phyloP scores from a whole-genome alignment of 2,888 invertebrate species.

The Myopa testacea region DNA sequence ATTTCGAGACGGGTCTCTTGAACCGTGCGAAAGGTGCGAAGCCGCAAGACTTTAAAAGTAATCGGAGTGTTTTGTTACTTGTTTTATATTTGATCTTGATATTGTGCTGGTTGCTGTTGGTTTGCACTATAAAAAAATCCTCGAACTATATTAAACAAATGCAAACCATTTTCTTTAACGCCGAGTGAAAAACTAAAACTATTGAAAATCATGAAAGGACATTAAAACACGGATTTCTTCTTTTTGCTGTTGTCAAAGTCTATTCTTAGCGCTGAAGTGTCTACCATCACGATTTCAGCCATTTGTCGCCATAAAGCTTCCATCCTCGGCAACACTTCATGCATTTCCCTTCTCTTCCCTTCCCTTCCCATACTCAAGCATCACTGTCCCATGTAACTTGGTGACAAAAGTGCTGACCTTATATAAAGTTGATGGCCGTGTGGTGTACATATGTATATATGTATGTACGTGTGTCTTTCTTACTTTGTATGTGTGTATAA shows the following conservation, averaged over 20 bases:
- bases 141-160: too few relatives aligned
- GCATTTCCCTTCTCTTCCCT: neutral
- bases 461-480: neutral
- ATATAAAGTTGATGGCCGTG: neutral
- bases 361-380: neutral
- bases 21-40: neutral
- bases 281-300: too few relatives aligned
- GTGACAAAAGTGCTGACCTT: constrained; percentile 3
- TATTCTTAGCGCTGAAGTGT: too few relatives aligned
- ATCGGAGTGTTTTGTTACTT: constrained; percentile 1
- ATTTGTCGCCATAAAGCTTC: too few relatives aligned
- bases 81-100: constrained; percentile 14
- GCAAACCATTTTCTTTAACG: too few relatives aligned
- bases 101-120: neutral
- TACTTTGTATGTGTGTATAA: neutral
- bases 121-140: neutral
- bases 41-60: constrained; percentile 10
- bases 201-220: too few relatives aligned
- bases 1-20: constrained; percentile 4
- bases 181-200: too few relatives aligned
- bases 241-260: too few relatives aligned
- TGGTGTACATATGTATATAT: neutral
- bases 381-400: neutral
- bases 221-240: too few relatives aligned
- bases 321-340: too few relatives aligned